Base-by-base conservation (phyloP, 2,113 vertebrate genomes). In the Cyanoderma ruficeps region DNA sequence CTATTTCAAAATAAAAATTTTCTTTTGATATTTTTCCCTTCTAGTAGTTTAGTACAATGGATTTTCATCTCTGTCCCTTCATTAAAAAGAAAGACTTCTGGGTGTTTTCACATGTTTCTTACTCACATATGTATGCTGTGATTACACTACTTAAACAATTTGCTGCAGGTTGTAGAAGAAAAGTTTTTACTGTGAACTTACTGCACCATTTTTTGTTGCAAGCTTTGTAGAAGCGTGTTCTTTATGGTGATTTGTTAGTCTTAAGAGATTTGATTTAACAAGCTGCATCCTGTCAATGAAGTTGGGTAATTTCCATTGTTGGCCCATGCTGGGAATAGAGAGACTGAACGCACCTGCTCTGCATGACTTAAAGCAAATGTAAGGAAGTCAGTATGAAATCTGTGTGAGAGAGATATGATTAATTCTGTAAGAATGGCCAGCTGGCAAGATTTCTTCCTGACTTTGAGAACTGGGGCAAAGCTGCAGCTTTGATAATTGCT, bases 271-370 rank as follows among this genome's bases (percentile, higher is more conserved):
- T 95, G 92, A 93, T 97, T 98, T 98, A 98, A 98, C 98, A 98
- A 99, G 98, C 98, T 99, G 98, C 98, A 98, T 99, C 99, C 99
- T 99, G 98, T 98, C 97, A 95, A 91, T 98, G 96, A 84, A 97
- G 96, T 96, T 97, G 98, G 97, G 96, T 97, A 97, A 98, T 97
- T 98, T 98, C 98, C 98, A 98, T 98, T 99, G 98, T 98, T 97
- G 98, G 97, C 97, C 96, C 97, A 94, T 97, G 98, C 98, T 98
- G 98, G 98, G 98, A 98, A 98, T 94, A 94, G 97, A 97, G 98
- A 98, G 98, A 98, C 98, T 98, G 97, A 98, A 98, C 97, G 97
- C 99, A 99, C 99, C 99, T 99, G 98, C 98, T 98, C 97, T 98
- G 98, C 98, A 98, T 98, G 98, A 98, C 98, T 98, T 98, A 97